A percentile compares a stretch with the other conserved stretches of the same genome.
phyloP scores from a whole-genome alignment of 2,888 invertebrate species.

The Lasioglossum villosulum region DNA sequence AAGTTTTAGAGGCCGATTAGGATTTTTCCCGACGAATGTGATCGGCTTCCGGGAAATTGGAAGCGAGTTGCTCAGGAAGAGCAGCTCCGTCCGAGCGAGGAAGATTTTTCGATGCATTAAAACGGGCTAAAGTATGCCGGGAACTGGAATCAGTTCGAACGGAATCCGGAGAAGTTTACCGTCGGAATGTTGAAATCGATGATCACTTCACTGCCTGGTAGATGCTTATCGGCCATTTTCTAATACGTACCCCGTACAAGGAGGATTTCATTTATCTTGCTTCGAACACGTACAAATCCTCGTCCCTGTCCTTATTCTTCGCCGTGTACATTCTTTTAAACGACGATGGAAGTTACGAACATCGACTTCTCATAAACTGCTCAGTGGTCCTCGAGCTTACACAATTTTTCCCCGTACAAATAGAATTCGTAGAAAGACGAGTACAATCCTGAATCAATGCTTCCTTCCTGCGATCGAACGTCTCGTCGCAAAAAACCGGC shows the following conservation, averaged over 20 bases:
- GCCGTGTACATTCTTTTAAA: neutral
- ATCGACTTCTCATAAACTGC: neutral
- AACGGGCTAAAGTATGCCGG: slow-evolving; percentile 5
- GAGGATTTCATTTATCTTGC: slow-evolving; percentile 27
- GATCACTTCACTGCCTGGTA: slow-evolving; percentile 34
- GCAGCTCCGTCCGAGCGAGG: neutral
- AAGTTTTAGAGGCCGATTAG: neutral
- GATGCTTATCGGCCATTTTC: slow-evolving; percentile 37
- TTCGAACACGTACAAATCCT: slow-evolving; percentile 7
- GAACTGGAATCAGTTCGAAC: slow-evolving; percentile 37
- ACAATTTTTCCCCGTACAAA: neutral
- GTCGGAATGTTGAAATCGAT: slow-evolving; percentile 53
- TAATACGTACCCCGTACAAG: slow-evolving; percentile 20
- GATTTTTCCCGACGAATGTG: neutral
- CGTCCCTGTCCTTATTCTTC: neutral
- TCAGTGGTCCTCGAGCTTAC: neutral
- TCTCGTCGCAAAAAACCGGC: neutral
- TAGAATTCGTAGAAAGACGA: neutral
- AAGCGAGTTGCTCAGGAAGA: neutral
- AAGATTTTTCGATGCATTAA: slow-evolving; percentile 12
- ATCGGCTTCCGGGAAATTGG: slow-evolving; percentile 15
- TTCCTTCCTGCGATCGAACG: neutral
- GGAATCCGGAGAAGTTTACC: slow-evolving; percentile 39
- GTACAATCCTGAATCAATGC: neutral
- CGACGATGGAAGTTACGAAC: neutral